Conservation (phyloP, 1,140 invertebrate species). For the Diplogasteroides magnus region DNA sequence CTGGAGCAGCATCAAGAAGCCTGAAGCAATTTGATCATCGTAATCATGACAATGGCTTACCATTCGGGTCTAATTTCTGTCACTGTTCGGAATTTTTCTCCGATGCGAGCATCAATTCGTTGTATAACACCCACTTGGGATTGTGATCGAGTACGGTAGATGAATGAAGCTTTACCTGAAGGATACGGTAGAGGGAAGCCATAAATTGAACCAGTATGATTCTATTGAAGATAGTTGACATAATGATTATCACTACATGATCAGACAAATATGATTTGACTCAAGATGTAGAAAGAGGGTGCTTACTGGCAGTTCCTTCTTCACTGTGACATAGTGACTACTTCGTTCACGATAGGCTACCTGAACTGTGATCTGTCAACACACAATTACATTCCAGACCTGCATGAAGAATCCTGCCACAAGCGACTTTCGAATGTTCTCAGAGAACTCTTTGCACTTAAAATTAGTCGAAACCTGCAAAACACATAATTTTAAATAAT, state of each 20-base stretch:
- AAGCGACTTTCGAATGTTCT: conserved; percentile 94
- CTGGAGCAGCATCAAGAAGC: too few species aligned
- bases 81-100: conserved; percentile 97
- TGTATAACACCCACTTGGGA: conserved; percentile 99
- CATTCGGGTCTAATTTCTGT: conserved; percentile 88
- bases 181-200: too few species aligned
- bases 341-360: conserved; percentile 88
- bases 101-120: conserved; percentile 97
- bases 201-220: too few species aligned
- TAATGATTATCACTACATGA: too few species aligned
- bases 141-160: conserved; percentile 97
- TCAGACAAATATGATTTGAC: too few species aligned
- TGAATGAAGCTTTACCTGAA: conserved; percentile 76
- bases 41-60: too few species aligned
- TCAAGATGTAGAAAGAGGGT: neutral
- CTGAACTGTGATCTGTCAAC: conserved; percentile 48
- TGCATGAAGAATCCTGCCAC: conserved; percentile 99
- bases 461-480: conserved; percentile 81
- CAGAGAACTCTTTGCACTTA: conserved; percentile 94
- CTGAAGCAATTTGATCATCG: too few species aligned
- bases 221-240: too few species aligned
- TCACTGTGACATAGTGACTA: conserved; percentile 94
- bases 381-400: conserved; percentile 61
- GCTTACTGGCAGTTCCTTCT: conserved; percentile 97
- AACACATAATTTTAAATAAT: neutral